Evolutionary conservation across 2,113 vertebrate genomes (phyloP).

Genomic region (Sylvia atricapilla): DNA sequence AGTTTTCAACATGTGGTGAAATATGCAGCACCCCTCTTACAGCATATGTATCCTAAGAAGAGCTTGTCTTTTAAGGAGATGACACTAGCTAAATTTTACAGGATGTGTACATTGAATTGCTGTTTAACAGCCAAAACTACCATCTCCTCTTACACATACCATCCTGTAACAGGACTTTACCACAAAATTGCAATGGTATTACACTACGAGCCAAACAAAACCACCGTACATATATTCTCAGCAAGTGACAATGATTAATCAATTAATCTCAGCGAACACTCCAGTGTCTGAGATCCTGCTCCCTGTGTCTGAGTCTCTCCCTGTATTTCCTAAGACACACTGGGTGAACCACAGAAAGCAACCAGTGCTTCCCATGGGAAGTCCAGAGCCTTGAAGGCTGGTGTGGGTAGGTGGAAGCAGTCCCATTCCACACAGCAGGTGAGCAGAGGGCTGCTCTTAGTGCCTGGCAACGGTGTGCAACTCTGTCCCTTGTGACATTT

Average conservation of each 20-base stretch:
- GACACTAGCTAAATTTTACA: not conserved
- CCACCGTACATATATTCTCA: not conserved
- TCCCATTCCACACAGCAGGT: accelerated
- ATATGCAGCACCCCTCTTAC: not conserved
- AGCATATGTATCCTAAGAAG: not conserved
- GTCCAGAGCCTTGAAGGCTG: not conserved
- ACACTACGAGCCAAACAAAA: not conserved
- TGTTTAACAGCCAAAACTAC: not conserved
- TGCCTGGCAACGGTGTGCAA: accelerated
- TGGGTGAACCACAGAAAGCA: not conserved
- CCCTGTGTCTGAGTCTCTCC: not conserved
- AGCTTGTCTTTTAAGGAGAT: not conserved
- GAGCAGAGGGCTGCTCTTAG: not conserved
- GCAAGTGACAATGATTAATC: not conserved
- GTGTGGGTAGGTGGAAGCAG: not conserved
- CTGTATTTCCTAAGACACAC: accelerated
- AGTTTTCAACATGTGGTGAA: not conserved
- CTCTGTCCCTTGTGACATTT: accelerated
- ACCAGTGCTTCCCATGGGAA: not conserved
- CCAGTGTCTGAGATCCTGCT: not conserved
- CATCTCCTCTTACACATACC: not conserved
- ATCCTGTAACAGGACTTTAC: not conserved
- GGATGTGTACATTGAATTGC: not conserved
- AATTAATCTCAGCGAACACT: not conserved
- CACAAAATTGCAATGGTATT: not conserved